Conservation (phyloP, 1,140 invertebrate species). For the Sinonovacula constricta region DNA sequence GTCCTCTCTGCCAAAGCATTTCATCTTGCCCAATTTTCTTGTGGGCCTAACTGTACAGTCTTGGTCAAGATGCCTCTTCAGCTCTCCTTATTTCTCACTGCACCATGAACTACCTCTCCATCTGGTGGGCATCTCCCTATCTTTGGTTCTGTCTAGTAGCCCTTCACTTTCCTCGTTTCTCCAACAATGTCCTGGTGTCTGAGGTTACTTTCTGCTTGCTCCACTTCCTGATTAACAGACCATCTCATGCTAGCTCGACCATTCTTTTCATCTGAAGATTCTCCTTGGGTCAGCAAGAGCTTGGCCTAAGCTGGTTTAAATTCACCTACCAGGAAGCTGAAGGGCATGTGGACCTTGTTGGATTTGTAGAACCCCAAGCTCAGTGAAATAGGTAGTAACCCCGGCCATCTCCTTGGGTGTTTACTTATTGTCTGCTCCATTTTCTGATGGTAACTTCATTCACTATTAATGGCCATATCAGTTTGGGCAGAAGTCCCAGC, state of each 20-base stretch:
- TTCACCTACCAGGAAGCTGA: constrained; percentile 41
- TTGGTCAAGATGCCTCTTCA: too few relatives aligned
- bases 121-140: neutral
- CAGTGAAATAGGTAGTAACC: constrained; percentile 26
- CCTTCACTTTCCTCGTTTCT: neutral
- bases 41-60: too few relatives aligned
- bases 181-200: constrained; percentile 21
- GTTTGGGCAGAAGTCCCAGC: constrained; percentile 24
- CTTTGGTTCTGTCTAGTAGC: neutral
- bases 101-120: neutral
- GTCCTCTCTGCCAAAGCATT: too few relatives aligned
- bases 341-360: constrained; percentile 27
- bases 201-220: constrained; percentile 15
- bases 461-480: constrained; percentile 24
- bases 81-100: constrained; percentile 12
- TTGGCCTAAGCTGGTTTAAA: constrained; percentile 22
- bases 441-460: constrained; percentile 13
- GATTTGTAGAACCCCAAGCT: constrained; percentile 12
- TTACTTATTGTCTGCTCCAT: constrained; percentile 31
- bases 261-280: constrained; percentile 20
- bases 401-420: constrained; percentile 16
- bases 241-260: constrained; percentile 40
- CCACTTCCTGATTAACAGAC: constrained; percentile 9
- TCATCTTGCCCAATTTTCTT: too few relatives aligned
- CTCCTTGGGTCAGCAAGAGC: constrained; percentile 22